phyloP scores from a whole-genome alignment of 35 echinoderm and acorn worm species.

The Ophioderma brevispina region DNA sequence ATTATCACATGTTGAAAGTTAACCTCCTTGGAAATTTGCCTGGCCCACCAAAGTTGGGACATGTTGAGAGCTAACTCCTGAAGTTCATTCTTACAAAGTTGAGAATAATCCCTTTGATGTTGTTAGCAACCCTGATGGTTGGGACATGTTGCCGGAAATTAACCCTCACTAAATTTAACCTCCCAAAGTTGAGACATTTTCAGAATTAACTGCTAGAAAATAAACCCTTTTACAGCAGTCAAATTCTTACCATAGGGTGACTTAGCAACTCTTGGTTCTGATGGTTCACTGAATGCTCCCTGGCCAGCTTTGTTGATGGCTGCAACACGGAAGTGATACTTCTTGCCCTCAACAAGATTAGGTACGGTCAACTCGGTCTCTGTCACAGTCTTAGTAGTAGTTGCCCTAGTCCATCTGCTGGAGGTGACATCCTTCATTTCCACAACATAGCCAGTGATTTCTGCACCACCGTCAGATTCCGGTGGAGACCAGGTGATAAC shows the following conservation, averaged over 20 bases:
- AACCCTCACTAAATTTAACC: too few relatives aligned
- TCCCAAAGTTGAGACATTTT: too few relatives aligned
- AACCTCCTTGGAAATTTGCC: too few relatives aligned
- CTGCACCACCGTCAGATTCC: constrained; percentile 74
- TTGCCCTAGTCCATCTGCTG: constrained; percentile 81
- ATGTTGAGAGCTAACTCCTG: too few relatives aligned
- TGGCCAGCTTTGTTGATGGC: constrained; percentile 88
- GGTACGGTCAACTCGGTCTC: constrained; percentile 62
- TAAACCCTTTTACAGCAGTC: too few relatives aligned
- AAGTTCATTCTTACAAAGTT: too few relatives aligned
- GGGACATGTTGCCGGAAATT: too few relatives aligned
- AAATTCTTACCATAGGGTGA: constrained; percentile 83
- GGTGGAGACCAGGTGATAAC: constrained; percentile 87
- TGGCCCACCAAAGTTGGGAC: too few relatives aligned
- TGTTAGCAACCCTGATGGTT: too few relatives aligned
- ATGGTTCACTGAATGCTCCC: constrained; percentile 84
- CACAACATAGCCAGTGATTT: constrained; percentile 86
- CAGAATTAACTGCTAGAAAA: too few relatives aligned
- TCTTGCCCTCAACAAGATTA: constrained; percentile 77
- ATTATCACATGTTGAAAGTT: too few relatives aligned
- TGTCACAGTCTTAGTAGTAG: constrained; percentile 77
- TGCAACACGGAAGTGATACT: constrained; percentile 88
- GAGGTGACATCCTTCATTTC: constrained; percentile 74
- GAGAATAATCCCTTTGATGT: too few relatives aligned
- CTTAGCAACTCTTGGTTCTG: constrained; percentile 82